Evolutionary conservation across 2,797 vertebrate species (phyloP), one percentile per base, ranked within the genome.

Genomic region (Protosalanx chinensis): DNA sequence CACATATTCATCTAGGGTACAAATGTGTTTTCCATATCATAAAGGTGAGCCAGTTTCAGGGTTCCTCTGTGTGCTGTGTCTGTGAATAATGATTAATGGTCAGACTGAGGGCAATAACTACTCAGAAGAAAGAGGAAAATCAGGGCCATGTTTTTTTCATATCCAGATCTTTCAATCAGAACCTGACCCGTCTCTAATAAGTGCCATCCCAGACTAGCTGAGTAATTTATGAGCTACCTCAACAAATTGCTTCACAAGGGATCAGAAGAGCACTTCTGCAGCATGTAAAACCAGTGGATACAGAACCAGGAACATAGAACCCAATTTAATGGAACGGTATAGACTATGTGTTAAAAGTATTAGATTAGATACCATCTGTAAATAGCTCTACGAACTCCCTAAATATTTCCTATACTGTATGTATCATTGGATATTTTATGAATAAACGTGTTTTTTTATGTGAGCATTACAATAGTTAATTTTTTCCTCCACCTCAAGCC

Each of bases 221-320:
- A 76, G 86, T 88, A 90, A 91, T 91, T 85, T 81, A 89, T 90
- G 87, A 88, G 81, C 75, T 85, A 79, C 79, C 79, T 82, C 76
- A 70, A 87, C 85, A 92, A 92, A 93, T 92, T 92, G 89, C 85
- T 79, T 88, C 88, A 88, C 86, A 62, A 67, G 90, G 90, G 88
- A 92, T 71, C 67, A 37, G 18, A 79, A 70, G 49, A 71, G 71
- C 74, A 75, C 15, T 70, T 82, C 79, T 72, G 67, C 64, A 70
- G 69, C 63, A 81, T 71, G 86, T 68, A 72, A 82, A 88, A 74
- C 76, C 76, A 60, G 0, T 32, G 10, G 13, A 56, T 16, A 33
- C 58, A 18, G 29, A 27, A 27, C 23, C 23, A 27, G 23, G 23
- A 27, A 27, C 23, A 27, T 27, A 27, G 23, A 27, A 27, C 23